Base-by-base conservation (phyloP, 2,888 invertebrate species). In the Ormyrus pomaceus region DNA sequence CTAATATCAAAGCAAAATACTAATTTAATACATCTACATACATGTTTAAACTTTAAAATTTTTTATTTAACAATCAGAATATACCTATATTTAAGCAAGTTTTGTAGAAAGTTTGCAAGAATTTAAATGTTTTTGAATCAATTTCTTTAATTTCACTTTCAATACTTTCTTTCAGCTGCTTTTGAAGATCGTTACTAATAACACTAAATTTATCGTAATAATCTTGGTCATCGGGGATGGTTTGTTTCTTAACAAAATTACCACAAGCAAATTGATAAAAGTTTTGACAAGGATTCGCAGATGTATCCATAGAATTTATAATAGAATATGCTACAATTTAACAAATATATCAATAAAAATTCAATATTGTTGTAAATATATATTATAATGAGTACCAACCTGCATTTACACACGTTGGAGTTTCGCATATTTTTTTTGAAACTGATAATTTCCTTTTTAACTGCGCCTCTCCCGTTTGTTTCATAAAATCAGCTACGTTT, bases 1-100 rank as follows among this genome's bases (percentile, higher is more conserved):
- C 65, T 65, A 68, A 2, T 6, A 13, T 50, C 13, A 13, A 65
- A 50, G 13, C n/a, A 34, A 3, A 34, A 34, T 34, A 34, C 34
- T 34, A 2, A 4, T 34, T 34, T 34, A 34, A 34, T 34, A 34
- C 34, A 34, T 34, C 34, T 34, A 34, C 34, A 4, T 34, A 34
- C 48, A 8, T 48, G 6, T 46, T 48, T 34, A 34, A 34, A 34
- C 34, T 34, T 34, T 34, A 34, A 34, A 34, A 34, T 3, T 34
- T 34, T 34, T 34, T 34, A 34, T 34, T 34, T 4, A 34, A 34
- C 34, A 4, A 34, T 34, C 34, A 34, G 50, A 13, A 65, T 2
- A 48, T 61, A 96, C 96, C 94, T 91, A 95, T 94, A 89, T 98
- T 96, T 94, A 97, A 95, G 91, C 98, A 98, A 72, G 96, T 95